These are phyloP conservation scores for Lepidochrysops patricia DNA, from an alignment of 2,888 invertebrate genomes.

Conservation along the genomic window DNA sequence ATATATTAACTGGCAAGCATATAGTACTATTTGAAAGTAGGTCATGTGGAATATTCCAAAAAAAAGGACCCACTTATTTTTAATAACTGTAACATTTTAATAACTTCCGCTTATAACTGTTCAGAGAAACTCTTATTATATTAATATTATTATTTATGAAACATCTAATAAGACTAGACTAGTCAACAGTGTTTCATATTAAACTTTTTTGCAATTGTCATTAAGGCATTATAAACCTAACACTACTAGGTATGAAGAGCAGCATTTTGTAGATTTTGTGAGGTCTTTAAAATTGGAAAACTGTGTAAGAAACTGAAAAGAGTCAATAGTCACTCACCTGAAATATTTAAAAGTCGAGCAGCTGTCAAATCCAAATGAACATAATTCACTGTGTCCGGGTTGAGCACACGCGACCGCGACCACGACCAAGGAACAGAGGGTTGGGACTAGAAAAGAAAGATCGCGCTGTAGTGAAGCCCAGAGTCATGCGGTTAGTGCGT, in stretches of 20 bases:
- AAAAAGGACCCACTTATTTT: neutral
- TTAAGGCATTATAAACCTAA: no score
- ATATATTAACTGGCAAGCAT: no score
- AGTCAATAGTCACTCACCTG: slow-evolving; percentile 31
- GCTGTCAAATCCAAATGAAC: slow-evolving; percentile 42
- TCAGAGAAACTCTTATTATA: no score
- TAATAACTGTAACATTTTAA: no score
- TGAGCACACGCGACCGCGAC: slow-evolving; percentile 21
- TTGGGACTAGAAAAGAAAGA: slow-evolving; percentile 26
- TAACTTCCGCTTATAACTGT: neutral
- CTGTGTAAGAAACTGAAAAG: no score
- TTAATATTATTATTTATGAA: no score
- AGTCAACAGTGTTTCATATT: no score
- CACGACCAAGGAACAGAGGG: slow-evolving; percentile 23
- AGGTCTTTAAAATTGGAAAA: no score
- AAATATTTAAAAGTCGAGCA: slow-evolving; percentile 25
- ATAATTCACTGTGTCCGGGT: slow-evolving; percentile 38
- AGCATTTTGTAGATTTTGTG: no score
- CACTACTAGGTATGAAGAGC: no score
- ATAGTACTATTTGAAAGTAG: neutral
- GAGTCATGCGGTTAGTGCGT: slow-evolving; percentile 56
- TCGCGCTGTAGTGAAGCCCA: neutral
- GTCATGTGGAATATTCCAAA: neutral
- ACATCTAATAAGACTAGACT: no score
- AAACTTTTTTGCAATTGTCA: no score